Conservation (phyloP, 1,140 invertebrate genomes). For the Brevipalpus yothersi region DNA sequence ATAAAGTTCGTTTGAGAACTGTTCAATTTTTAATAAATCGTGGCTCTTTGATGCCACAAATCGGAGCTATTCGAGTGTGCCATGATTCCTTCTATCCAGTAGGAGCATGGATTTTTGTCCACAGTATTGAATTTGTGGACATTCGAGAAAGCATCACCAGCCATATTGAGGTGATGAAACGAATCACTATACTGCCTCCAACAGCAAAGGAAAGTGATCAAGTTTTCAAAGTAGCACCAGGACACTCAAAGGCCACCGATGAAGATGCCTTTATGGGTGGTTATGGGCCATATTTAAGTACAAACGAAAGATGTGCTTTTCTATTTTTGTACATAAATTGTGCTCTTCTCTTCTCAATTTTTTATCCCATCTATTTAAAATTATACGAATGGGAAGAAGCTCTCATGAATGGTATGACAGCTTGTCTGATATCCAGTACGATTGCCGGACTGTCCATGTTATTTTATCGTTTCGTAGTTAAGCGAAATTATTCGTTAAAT, state of each 20-base stretch:
- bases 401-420: background rate
- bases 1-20: background rate
- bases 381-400: background rate
- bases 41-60: background rate
- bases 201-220: background rate
- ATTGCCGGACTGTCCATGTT: background rate
- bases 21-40: background rate
- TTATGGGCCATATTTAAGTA: background rate
- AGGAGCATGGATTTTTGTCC: background rate
- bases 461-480: background rate
- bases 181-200: background rate
- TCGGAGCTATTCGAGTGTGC: background rate
- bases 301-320: background rate
- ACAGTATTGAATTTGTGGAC: background rate
- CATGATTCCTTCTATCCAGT: background rate
- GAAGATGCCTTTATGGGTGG: background rate
- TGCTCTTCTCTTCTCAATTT: background rate
- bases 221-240: background rate
- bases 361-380: background rate
- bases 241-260: background rate
- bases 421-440: background rate
- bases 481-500: background rate
- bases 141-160: background rate
- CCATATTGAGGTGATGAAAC: background rate
- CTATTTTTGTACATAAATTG: background rate